Base-by-base conservation (phyloP, 1,140 invertebrate genomes). In the Cotesia glomerata region DNA sequence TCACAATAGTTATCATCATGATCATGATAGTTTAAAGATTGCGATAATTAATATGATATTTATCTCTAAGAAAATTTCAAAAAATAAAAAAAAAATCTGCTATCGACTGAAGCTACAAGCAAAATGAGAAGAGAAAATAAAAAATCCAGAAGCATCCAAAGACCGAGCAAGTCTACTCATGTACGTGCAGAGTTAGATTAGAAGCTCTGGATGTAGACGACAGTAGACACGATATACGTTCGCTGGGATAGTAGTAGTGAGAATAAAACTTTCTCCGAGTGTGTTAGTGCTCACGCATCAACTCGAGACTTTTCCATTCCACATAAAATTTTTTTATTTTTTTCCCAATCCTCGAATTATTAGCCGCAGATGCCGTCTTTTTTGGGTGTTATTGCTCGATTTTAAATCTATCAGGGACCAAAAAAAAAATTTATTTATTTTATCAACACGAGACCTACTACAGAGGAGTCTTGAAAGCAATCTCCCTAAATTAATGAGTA, bases 231-330 rank as follows among this genome's bases (percentile, higher is more conserved):
- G 45, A 58, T 56, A 51, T 65, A 72, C 69, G 56, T 63, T 13
- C 67, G 49, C 51, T 59, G 51, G 36, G 51, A 66, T 64, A 35
- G 75, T 85, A 71, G 77, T 83, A 74, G 85, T 87, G 82, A 85
- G 84, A 83, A 78, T 87, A 86, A 87, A 87, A 87, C 78, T 87
- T 86, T 87, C 85, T 82, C 81, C 72, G 80, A 68, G 78, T 86
- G 84, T 86, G 52, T 68, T 45, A 45, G 54, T 68, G 58, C 66
- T 68, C 66, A 67, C 64, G 64, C 54, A 59, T 65, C 64, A 32
- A 72, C 70, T 56, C 62, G 58, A 39, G 26, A 52, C 14, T 58
- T 69, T 56, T 63, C 39, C 39, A 45, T 58, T 69, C 18, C 35
- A 26, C 34, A 32, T 64, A 69, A 45, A 68, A 61, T 58, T 68